Percentiles rank a stretch among this genome's conserved stretches.
Conservation (phyloP, 2,888 invertebrate species). For the Caenorhabditis uteleia region DNA sequence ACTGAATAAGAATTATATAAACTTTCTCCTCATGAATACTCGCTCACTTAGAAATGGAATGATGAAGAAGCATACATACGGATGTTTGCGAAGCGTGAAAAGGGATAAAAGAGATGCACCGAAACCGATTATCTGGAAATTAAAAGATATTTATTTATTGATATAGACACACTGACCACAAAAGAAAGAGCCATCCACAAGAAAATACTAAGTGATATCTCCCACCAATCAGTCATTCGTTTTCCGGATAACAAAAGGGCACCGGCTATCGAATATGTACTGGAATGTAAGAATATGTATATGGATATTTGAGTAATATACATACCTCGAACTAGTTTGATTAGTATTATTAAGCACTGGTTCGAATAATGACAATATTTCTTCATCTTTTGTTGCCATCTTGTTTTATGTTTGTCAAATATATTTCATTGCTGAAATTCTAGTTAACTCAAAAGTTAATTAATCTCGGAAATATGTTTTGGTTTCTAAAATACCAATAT, state of each 20-base stretch:
- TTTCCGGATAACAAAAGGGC: conserved; percentile 47
- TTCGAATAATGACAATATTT: too few relatives aligned
- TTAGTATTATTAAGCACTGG: too few relatives aligned
- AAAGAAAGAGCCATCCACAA: conserved; percentile 60
- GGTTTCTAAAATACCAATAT: too few relatives aligned
- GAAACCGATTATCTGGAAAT: conserved; percentile 39
- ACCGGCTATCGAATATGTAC: conserved; percentile 37
- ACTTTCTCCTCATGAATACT: not conserved
- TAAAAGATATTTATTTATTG: not conserved
- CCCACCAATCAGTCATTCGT: conserved; percentile 54
- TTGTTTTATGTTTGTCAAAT: too few relatives aligned
- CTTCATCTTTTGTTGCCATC: too few relatives aligned
- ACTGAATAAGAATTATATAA: conserved; percentile 21
- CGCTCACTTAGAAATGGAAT: conserved; percentile 43
- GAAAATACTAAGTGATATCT: conserved; percentile 56
- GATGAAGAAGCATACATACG: conserved; percentile 47
- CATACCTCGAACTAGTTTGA: too few relatives aligned
- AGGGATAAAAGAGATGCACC: conserved; percentile 51
- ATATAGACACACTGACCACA: conserved; percentile 19
- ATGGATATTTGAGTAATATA: too few relatives aligned
- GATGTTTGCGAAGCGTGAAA: conserved; percentile 58
- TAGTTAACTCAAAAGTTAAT: too few relatives aligned
- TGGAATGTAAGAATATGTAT: too few relatives aligned
- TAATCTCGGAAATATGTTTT: too few relatives aligned
- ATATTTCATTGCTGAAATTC: too few relatives aligned